Conservation (phyloP, 1,140 invertebrate genomes). For the Caenorhabditis briggsae region DNA sequence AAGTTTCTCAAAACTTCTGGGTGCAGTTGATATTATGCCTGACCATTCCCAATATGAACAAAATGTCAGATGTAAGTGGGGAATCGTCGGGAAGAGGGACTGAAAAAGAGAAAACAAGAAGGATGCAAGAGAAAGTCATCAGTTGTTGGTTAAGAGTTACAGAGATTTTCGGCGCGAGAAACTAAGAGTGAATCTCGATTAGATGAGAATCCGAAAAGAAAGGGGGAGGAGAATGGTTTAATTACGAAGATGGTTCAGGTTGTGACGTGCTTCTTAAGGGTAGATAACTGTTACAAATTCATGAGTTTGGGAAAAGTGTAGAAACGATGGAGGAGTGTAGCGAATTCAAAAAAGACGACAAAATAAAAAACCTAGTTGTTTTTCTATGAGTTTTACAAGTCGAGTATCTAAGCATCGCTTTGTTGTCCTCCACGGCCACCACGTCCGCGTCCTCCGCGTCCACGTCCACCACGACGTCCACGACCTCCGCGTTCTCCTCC, state of each 20-base stretch:
- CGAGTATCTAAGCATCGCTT: slow-evolving; percentile 15
- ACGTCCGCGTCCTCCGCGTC: slow-evolving; percentile 58
- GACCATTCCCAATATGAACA: slow-evolving; percentile 20
- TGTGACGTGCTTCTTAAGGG: slow-evolving; percentile 32
- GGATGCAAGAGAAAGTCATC: neutral
- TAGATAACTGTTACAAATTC: slow-evolving; percentile 41
- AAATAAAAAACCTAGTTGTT: slow-evolving; percentile 25
- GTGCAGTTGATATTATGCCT: slow-evolving; percentile 44
- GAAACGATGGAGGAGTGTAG: neutral
- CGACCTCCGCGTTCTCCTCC: slow-evolving; percentile 50
- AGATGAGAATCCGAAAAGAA: slow-evolving; percentile 22
- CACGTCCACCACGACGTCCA: slow-evolving; percentile 58
- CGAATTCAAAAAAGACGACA: neutral
- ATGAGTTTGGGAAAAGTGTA: neutral
- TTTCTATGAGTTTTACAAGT: slow-evolving; percentile 28
- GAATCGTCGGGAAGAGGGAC: neutral
- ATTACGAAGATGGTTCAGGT: slow-evolving; percentile 57
- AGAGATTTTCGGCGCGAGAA: slow-evolving; percentile 38
- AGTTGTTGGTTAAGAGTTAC: slow-evolving; percentile 30
- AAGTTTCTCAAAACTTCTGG: slow-evolving; percentile 18
- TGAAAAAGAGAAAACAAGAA: neutral
- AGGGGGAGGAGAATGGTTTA: slow-evolving; percentile 53
- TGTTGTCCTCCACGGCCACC: slow-evolving; percentile 61
- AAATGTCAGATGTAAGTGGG: neutral
- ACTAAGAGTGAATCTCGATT: neutral